A percentile compares a stretch with the other conserved stretches of the same genome.
Evolutionary conservation across 2,888 invertebrate genomes (phyloP).

Genomic region (Xestia c-nigrum): DNA sequence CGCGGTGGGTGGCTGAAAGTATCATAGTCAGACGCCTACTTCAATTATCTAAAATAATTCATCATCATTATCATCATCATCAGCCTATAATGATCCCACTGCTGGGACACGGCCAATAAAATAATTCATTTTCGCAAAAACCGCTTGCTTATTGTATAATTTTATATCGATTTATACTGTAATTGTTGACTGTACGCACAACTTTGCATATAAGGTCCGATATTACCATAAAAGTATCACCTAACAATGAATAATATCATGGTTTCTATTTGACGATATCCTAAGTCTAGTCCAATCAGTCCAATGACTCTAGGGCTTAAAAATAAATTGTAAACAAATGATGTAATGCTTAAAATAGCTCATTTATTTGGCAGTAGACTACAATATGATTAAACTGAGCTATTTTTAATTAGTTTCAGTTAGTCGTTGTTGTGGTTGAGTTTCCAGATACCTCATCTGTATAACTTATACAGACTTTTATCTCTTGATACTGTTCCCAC

Average conservation of each 20-base stretch:
- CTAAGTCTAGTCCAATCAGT: slow-evolving; percentile 32
- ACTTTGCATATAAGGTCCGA: too few relatives aligned
- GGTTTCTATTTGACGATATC: neutral
- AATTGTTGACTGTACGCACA: neutral
- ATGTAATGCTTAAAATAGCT: slow-evolving; percentile 26
- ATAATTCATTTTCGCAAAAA: too few relatives aligned
- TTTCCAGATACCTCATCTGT: neutral
- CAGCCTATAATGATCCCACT: too few relatives aligned
- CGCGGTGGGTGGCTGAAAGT: neutral
- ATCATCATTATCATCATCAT: too few relatives aligned
- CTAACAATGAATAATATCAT: neutral
- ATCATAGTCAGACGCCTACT: neutral
- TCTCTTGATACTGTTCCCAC: too few relatives aligned
- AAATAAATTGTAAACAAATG: slow-evolving; percentile 44
- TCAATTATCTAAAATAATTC: neutral
- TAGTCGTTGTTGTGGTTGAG: neutral
- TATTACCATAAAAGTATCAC: neutral
- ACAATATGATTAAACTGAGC: neutral
- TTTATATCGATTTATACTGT: neutral
- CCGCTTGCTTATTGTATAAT: neutral
- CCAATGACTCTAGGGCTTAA: slow-evolving; percentile 25
- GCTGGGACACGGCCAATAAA: too few relatives aligned
- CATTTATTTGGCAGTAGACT: slow-evolving; percentile 36
- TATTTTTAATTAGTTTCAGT: slow-evolving; percentile 9
- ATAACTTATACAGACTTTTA: neutral